Evolutionary conservation across 2,797 vertebrate species (phyloP), one percentile per base, ranked within the genome.

Genomic region (Hoplostethus atlanticus): DNA sequence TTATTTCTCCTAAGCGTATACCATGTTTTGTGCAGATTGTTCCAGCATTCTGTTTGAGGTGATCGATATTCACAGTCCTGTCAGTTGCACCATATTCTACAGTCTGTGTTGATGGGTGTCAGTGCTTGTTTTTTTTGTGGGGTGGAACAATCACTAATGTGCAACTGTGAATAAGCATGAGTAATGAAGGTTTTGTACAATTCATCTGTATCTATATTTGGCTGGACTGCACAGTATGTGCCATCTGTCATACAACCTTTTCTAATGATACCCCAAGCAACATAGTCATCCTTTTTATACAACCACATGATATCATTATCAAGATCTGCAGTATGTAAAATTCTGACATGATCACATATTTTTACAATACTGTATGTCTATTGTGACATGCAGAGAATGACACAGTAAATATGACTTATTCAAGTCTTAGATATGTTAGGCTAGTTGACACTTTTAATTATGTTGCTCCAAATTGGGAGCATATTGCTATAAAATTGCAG

Each of bases 401-500:
- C 91, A 93, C 91, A 91, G 90, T 93, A 92, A 93, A 91, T 92
- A 90, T 90, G 91, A 94, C 92, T 91, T 88, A 21, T 91, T 93
- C 87, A 92, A 91, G 92, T 93, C 92, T 91, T 88, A 91, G 93
- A 94, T 94, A 94, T 92, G 91, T 92, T 92, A 87, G 87, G 90
- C 91, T 89, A 91, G 89, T 87, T 85, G 89, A 92, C 89, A 90
- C 90, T 91, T 90, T 90, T 85, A 85, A 88, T 91, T 88, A 91
- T 89, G 87, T 92, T 85, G 79, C 89, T 83, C 91, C 79, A 21
- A 73, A 53, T 34, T 5, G 73, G 86, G 90, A 92, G 86, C 87
- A 91, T 94, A 94, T 94, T 95, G 93, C 93, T 93, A 92, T 93
- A 92, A 93, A 94, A 94, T 87, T 93, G 84, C 84, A 89, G 89